Conservation (phyloP, 1,140 invertebrate species). For the Heliconius nattereri region DNA sequence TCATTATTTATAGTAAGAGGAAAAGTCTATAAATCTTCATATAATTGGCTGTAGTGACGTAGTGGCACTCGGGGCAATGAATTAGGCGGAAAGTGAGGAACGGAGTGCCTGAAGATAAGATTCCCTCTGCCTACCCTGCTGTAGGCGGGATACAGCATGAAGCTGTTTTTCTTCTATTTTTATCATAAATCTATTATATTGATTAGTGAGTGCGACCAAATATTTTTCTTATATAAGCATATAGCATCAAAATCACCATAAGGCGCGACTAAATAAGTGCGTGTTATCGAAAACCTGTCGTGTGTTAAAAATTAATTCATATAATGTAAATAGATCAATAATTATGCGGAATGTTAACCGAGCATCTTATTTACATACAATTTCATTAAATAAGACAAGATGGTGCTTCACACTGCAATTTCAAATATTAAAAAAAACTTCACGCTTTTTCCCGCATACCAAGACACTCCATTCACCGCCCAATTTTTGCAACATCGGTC, state of each 20-base stretch:
- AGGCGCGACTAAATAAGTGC: constrained; percentile 12
- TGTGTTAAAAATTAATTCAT: constrained; percentile 23
- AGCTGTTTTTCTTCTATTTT: no score
- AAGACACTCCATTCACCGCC: no score
- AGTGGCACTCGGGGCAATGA: no score
- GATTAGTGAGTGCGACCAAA: no score
- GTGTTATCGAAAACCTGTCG: constrained; percentile 40
- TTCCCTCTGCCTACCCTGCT: no score
- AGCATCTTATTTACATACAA: constrained; percentile 17
- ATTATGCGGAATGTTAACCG: constrained; percentile 30
- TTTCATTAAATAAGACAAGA: constrained; percentile 2
- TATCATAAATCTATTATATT: no score
- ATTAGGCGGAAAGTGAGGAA: no score
- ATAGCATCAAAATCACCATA: constrained; percentile 24
- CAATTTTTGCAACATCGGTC: no score
- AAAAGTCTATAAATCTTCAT: background rate
- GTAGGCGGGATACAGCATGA: no score
- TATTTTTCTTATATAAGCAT: background rate
- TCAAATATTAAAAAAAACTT: background rate
- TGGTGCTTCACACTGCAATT: background rate
- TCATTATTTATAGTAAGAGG: background rate
- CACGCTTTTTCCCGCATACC: no score
- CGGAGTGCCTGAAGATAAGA: no score
- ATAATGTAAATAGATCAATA: constrained; percentile 28
- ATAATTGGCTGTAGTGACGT: no score